These are phyloP conservation scores for Harpalus rubripes DNA, from an alignment of 2,888 invertebrate species.

Conservation along the genomic window DNA sequence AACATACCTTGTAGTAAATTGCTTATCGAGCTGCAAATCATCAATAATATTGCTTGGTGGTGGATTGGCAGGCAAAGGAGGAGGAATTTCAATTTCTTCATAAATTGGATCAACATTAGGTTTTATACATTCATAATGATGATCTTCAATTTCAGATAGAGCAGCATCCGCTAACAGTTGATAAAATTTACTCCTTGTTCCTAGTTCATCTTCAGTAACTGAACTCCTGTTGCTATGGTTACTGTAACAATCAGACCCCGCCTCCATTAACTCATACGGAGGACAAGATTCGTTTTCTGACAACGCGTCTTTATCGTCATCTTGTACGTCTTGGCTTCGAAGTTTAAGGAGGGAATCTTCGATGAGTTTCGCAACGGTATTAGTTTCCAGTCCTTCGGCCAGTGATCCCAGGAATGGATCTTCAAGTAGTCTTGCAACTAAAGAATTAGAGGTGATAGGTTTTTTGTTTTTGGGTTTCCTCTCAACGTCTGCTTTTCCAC, in stretches of 20 bases:
- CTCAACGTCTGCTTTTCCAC: constrained; percentile 81
- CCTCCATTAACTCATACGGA: constrained; percentile 88
- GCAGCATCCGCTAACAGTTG: constrained; percentile 86
- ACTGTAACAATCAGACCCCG: constrained; percentile 86
- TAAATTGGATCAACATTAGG: constrained; percentile 87
- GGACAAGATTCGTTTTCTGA: constrained; percentile 81
- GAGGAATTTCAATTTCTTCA: constrained; percentile 89
- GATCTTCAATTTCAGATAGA: constrained; percentile 84
- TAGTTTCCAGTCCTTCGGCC: constrained; percentile 82
- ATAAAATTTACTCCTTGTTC: constrained; percentile 85
- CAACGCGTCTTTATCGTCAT: constrained; percentile 76
- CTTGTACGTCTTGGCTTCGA: constrained; percentile 74
- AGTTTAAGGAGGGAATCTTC: constrained; percentile 84
- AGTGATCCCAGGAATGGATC: constrained; percentile 83
- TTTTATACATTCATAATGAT: constrained; percentile 87
- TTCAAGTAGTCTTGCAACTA: constrained; percentile 81
- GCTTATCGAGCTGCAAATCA: constrained; percentile 85
- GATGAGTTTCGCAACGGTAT: constrained; percentile 82
- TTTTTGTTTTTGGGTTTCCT: constrained; percentile 74
- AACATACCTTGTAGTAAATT: constrained; percentile 80
- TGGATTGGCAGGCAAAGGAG: constrained; percentile 88
- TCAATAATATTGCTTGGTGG: constrained; percentile 84
- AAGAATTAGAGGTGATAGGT: constrained; percentile 69
- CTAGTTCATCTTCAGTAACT: constrained; percentile 81
- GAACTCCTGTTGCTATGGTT: constrained; percentile 79